A percentile compares a stretch with the other conserved stretches of the same genome.
Conservation (phyloP, 1,140 invertebrate genomes). For the Pogonomyrmex barbatus region DNA sequence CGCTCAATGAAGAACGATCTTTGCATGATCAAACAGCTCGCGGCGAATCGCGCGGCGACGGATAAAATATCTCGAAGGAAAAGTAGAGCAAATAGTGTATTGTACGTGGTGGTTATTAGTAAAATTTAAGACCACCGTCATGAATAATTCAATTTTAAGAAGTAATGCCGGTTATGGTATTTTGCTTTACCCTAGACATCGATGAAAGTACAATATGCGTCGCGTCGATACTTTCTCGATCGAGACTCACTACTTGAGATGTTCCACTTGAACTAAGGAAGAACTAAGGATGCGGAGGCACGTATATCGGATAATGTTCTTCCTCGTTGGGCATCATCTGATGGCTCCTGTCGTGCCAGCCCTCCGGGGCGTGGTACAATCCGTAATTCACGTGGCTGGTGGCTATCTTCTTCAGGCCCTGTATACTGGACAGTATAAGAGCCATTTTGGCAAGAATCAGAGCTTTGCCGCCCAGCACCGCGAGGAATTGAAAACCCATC, state of each 20-base stretch:
- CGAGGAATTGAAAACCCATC: slow-evolving; percentile 92
- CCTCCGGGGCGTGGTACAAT: slow-evolving; percentile 80
- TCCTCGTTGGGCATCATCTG: slow-evolving; percentile 63
- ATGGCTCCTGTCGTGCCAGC: slow-evolving; percentile 83
- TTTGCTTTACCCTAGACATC: background rate
- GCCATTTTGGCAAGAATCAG: slow-evolving; percentile 92
- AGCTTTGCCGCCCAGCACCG: slow-evolving; percentile 92
- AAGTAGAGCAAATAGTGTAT: background rate
- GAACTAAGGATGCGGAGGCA: slow-evolving; percentile 39
- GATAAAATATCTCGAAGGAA: background rate
- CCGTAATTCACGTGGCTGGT: slow-evolving; percentile 84
- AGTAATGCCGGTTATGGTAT: background rate
- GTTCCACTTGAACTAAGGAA: background rate
- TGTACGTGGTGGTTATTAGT: background rate
- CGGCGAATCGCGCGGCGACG: background rate
- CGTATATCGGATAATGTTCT: slow-evolving; percentile 69
- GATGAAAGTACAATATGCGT: slow-evolving; percentile 13
- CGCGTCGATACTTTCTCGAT: background rate
- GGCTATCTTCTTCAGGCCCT: slow-evolving; percentile 89
- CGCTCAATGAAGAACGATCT: background rate
- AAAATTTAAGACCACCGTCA: slow-evolving; percentile 14
- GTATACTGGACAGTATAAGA: slow-evolving; percentile 91
- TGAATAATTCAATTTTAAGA: slow-evolving; percentile 18
- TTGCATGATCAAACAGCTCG: slow-evolving; percentile 9
- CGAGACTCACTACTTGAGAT: background rate